These are phyloP conservation scores for Tetragnatha versicolor DNA, from an alignment of 1,140 invertebrate genomes.

Conservation along the genomic window DNA sequence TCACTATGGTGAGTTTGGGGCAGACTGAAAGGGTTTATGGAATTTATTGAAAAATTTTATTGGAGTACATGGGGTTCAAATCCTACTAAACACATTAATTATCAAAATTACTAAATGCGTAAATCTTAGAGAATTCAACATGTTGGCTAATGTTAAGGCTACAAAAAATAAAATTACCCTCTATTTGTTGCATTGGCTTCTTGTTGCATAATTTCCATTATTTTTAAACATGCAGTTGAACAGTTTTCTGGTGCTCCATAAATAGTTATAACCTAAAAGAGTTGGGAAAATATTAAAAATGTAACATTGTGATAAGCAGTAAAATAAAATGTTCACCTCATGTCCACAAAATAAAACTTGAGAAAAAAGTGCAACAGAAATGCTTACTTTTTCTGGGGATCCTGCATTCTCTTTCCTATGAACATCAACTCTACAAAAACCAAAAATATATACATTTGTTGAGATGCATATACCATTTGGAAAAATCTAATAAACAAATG, in stretches of 20 bases:
- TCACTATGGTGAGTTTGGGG: no score
- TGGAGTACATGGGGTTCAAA: no score
- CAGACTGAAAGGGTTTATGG: no score
- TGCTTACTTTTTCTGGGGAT: conserved; percentile 83
- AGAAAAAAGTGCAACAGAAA: background rate
- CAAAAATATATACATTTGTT: background rate
- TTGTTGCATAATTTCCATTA: conserved; percentile 94
- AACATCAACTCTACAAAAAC: conserved; percentile 77
- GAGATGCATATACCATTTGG: background rate
- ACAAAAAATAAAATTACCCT: conserved; percentile 23
- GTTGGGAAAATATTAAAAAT: no score
- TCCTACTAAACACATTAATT: no score
- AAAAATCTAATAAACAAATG: background rate
- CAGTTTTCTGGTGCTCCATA: conserved; percentile 96
- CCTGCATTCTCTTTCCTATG: conserved; percentile 93
- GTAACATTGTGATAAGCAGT: background rate
- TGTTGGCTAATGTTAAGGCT: no score
- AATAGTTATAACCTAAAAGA: conserved; percentile 85
- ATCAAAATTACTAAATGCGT: no score
- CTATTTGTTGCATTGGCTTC: conserved; percentile 78
- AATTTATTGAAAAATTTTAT: no score
- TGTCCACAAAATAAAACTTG: background rate
- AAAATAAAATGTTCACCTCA: no score
- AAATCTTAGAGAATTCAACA: no score
- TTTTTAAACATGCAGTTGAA: conserved; percentile 92